A percentile compares a stretch with the other conserved stretches of the same genome.
Conservation (phyloP, 2,113 vertebrate species). For the Drymodes brunneopygia region DNA sequence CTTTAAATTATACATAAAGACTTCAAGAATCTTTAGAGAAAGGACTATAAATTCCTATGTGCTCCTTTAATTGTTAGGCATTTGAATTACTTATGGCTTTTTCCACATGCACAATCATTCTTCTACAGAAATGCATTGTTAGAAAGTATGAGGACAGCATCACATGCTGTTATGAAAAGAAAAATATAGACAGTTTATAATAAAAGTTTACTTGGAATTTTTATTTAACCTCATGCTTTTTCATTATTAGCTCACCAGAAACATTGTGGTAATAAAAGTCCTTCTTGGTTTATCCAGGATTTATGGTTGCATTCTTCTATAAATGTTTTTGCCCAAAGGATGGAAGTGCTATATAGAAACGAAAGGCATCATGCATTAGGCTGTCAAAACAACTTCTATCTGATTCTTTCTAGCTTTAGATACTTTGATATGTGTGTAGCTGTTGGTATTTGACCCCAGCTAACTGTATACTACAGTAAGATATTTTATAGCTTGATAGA, state of each 20-base stretch:
- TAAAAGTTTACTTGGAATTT: background rate
- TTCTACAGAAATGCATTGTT: background rate
- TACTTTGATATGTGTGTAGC: too few relatives aligned
- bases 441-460: background rate
- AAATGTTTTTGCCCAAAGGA: too few relatives aligned
- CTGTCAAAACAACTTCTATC: too few relatives aligned
- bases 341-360: too few relatives aligned
- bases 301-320: too few relatives aligned
- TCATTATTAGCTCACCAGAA: background rate
- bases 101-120: background rate
- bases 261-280: background rate
- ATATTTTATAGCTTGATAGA: background rate
- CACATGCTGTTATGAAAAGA: background rate
- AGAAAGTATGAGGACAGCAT: background rate
- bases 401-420: too few relatives aligned
- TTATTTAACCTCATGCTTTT: background rate
- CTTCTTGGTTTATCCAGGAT: background rate
- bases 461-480: background rate
- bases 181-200: background rate
- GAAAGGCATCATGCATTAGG: too few relatives aligned
- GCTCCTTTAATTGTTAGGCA: background rate
- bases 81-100: background rate
- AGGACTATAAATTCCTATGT: background rate
- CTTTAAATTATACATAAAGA: background rate
- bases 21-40: background rate